Evolutionary conservation across 2,113 vertebrate genomes (phyloP).

Genomic region (Condylura cristata): DNA sequence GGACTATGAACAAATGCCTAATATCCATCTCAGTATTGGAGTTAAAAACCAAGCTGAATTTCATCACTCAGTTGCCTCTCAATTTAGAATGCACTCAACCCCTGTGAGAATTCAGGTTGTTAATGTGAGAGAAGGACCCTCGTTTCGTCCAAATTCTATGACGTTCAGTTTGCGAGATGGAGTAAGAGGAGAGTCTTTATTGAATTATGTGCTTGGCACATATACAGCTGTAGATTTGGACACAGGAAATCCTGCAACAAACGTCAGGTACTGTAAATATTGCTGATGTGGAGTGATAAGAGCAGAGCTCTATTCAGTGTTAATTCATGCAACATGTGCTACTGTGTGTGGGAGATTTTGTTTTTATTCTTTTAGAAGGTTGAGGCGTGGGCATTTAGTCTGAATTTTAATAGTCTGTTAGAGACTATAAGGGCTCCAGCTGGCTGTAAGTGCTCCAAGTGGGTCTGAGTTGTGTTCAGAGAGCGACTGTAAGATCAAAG

Average conservation of each 20-base stretch:
- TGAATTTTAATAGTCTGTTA: background rate
- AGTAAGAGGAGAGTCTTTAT: slow-evolving; percentile 64
- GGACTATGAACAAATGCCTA: slow-evolving; percentile 91
- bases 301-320: background rate
- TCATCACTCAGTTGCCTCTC: slow-evolving; percentile 85
- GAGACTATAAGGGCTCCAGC: background rate
- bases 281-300: background rate
- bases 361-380: background rate
- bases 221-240: slow-evolving; percentile 90
- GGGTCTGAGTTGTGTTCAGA: background rate
- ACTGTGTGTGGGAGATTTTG: background rate
- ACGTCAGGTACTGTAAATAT: slow-evolving; percentile 88
- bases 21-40: slow-evolving; percentile 85
- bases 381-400: background rate
- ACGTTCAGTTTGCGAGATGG: slow-evolving; percentile 82
- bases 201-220: slow-evolving; percentile 82
- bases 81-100: slow-evolving; percentile 81
- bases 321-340: background rate
- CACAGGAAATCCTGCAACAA: slow-evolving; percentile 88
- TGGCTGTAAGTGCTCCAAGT: background rate
- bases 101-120: slow-evolving; percentile 87
- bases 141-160: slow-evolving; percentile 85
- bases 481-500: slow-evolving; percentile 29
- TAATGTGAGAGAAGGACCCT: slow-evolving; percentile 89
- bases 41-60: slow-evolving; percentile 92